Evolutionary conservation across 2,888 invertebrate species (phyloP).

Genomic region (Dichetophora obliterata): DNA sequence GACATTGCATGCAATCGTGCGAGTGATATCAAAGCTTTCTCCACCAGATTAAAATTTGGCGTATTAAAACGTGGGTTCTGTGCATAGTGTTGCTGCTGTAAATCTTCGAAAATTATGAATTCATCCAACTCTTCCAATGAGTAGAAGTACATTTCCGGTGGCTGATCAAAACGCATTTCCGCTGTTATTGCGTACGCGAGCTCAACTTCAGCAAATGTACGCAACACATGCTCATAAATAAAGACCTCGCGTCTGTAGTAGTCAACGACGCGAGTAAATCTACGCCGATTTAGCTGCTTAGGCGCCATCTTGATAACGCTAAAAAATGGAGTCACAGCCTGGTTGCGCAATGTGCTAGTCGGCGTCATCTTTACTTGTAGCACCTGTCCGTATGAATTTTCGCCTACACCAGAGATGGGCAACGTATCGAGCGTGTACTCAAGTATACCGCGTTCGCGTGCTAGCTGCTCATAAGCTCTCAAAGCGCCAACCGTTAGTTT

Average conservation of each 20-base stretch:
- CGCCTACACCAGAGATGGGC: conserved; percentile 51
- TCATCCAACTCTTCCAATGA: conserved; percentile 55
- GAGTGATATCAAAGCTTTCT: conserved; percentile 67
- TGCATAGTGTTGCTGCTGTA: conserved; percentile 49
- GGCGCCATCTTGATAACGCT: conserved; percentile 61
- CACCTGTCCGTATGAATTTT: conserved; percentile 56
- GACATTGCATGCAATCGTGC: conserved; percentile 71
- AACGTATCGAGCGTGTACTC: background rate
- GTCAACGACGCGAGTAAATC: conserved; percentile 57
- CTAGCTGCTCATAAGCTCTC: background rate
- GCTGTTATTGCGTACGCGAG: background rate
- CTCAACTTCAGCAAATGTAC: conserved; percentile 48
- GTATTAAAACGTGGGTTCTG: conserved; percentile 62
- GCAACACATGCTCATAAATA: conserved; percentile 58
- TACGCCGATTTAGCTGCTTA: conserved; percentile 57
- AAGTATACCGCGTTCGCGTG: background rate
- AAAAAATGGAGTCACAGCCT: background rate
- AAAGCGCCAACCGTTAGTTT: conserved; percentile 8
- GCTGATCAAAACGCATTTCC: conserved; percentile 43
- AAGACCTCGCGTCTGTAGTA: conserved; percentile 61
- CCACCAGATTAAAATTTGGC: conserved; percentile 67
- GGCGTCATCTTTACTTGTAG: conserved; percentile 50
- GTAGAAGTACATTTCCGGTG: conserved; percentile 54
- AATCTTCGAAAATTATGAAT: conserved; percentile 62
- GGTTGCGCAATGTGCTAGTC: background rate